Base-by-base conservation (phyloP, 2,113 vertebrate species). In the Himantopus leucocephalus region DNA sequence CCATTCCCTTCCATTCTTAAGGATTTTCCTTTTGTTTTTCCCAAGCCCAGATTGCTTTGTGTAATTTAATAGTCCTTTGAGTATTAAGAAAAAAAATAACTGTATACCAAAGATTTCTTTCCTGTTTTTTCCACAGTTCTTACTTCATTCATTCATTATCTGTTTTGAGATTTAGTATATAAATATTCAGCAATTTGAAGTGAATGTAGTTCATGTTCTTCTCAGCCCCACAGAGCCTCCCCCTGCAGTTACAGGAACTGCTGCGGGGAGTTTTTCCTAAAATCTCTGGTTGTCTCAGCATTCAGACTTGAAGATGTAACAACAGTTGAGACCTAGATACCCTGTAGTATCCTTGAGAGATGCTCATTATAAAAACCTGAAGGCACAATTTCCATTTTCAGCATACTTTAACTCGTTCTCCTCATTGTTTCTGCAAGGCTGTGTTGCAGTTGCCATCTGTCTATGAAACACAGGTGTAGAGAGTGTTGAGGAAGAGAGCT, bases 281-380 rank as follows among this genome's bases (percentile, higher is more conserved):
- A 43, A 26, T 59, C 30, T 71, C 24, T 66, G 71, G 34, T 58
- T 81, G 77, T 85, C 81, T 95, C 84, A 80, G 17, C 63, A 92
- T 88, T 84, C 87, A 95, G 53, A 20, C 95, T 94, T 74, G 26
- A 89, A 96, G 90, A 67, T 93, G 24, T 83, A 66, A 6, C 24
- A 80, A 14, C 19, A 67, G 6, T 13, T 80, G 52, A 68, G 50
- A 50, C 12, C 10, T 39, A 0, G 0, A 45, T 62, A 41, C 7
- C 22, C 15, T 83, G 17, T 53, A 29, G 8, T 71, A 24, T 67
- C 41, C 59, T 77, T 37, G 55, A 73, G 64, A 64, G 64, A 53
- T 74, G 63, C 53, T 88, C 14, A 2, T 27, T 62, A 10, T n/a
- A 48, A 70, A 74, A 66, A 24, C 19, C 35, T 63, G 63, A 90